Evolutionary conservation across 2,888 invertebrate genomes (phyloP).

Genomic region (Ormyrus nitidulus): DNA sequence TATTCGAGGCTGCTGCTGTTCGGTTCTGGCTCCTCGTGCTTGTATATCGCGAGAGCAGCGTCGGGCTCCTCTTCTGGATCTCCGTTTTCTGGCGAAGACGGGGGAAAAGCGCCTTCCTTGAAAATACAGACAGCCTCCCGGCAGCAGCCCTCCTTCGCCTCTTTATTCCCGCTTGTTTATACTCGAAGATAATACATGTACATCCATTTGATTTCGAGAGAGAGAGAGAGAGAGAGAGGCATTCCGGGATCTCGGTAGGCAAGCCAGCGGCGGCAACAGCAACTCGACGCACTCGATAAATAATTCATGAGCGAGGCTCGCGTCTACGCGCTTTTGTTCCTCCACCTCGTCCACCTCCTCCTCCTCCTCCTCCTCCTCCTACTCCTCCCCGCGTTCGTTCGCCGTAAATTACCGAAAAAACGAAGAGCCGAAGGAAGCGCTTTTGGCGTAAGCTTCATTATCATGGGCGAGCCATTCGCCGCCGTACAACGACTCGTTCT

Average conservation of each 20-base stretch:
- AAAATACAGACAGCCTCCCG: too few relatives aligned
- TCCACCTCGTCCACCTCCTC: not conserved
- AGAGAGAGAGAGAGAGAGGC: not conserved
- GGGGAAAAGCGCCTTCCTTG: too few relatives aligned
- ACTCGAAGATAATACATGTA: too few relatives aligned
- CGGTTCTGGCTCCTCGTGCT: too few relatives aligned
- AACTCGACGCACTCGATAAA: not conserved
- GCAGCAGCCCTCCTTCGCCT: too few relatives aligned
- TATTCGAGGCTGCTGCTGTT: not conserved
- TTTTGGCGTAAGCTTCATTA: not conserved
- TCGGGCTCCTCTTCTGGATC: not conserved
- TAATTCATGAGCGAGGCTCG: constrained; percentile 7
- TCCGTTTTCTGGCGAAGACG: not conserved
- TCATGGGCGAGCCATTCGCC: not conserved
- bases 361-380: not conserved
- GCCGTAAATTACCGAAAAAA: constrained; percentile 16
- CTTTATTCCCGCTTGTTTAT: too few relatives aligned
- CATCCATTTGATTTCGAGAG: not conserved
- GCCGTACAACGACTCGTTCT: too few relatives aligned
- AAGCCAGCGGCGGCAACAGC: not conserved
- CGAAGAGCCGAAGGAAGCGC: not conserved
- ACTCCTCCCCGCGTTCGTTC: not conserved
- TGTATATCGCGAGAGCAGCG: too few relatives aligned
- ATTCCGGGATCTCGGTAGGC: not conserved
- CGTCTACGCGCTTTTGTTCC: not conserved